A percentile compares a stretch with the other conserved stretches of the same genome.
Evolutionary conservation across 1,140 invertebrate genomes (phyloP).

Genomic region (Battus philenor): DNA sequence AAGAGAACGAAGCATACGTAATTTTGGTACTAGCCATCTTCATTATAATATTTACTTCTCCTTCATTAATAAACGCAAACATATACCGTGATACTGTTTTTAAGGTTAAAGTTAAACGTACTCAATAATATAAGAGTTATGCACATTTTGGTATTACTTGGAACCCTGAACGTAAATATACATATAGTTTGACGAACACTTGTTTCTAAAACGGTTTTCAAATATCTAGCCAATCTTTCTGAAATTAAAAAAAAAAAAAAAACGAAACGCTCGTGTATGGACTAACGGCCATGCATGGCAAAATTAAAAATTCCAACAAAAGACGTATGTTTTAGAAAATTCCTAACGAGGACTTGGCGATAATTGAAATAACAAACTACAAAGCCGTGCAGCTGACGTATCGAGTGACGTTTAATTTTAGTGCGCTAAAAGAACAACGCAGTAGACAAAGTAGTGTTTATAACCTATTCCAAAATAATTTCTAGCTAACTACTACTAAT

Average conservation of each 20-base stretch:
- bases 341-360: constrained; percentile 45
- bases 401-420: constrained; percentile 63
- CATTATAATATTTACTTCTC: no score
- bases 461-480: not conserved
- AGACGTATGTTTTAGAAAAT: constrained; percentile 59
- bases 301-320: constrained; percentile 59
- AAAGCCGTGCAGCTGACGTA: constrained; percentile 43
- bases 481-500: no score
- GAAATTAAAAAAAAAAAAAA: constrained; percentile 5
- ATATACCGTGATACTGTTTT: no score
- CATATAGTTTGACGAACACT: no score
- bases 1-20: no score
- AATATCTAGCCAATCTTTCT: not conserved
- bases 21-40: no score
- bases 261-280: constrained; percentile 3
- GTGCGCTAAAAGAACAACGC: constrained; percentile 28
- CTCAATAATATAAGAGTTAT: no score
- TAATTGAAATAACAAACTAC: constrained; percentile 67
- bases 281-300: constrained; percentile 30
- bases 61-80: no score
- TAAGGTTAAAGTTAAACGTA: no score
- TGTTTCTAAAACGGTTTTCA: no score
- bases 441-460: constrained; percentile 14
- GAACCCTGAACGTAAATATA: no score
- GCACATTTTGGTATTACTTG: no score